Evolutionary conservation across 1,140 invertebrate species (phyloP).

Genomic region (Danaus melanippus): DNA sequence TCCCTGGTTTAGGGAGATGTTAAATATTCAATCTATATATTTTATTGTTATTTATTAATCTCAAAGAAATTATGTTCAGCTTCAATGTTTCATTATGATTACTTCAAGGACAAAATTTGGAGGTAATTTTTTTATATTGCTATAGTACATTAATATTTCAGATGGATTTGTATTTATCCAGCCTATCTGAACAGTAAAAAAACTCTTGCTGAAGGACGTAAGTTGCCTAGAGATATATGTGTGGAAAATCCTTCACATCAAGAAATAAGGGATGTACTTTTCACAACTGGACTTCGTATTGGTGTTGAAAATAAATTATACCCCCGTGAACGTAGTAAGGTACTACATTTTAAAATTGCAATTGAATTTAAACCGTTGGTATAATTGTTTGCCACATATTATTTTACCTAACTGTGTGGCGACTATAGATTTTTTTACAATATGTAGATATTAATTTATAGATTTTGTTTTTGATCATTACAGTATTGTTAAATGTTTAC

Average conservation of each 20-base stretch:
- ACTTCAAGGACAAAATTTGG: too few species aligned
- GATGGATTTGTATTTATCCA: constrained; percentile 98
- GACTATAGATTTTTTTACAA: too few species aligned
- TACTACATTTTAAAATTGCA: constrained; percentile 21
- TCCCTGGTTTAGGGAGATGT: too few species aligned
- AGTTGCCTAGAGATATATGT: constrained; percentile 86
- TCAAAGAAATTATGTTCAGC: too few species aligned
- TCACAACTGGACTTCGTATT: constrained; percentile 85
- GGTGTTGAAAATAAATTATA: constrained; percentile 97
- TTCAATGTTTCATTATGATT: too few species aligned
- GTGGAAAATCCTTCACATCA: constrained; percentile 95
- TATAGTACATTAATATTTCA: constrained; percentile 49
- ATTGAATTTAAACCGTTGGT: background rate
- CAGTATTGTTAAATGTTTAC: constrained; percentile 9
- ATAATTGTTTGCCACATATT: too few species aligned
- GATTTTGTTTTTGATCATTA: too few species aligned
- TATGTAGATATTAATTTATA: too few species aligned
- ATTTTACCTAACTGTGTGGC: too few species aligned
- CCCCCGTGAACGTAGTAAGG: constrained; percentile 90
- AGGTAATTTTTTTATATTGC: too few species aligned
- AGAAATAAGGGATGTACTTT: constrained; percentile 94
- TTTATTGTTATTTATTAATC: too few species aligned
- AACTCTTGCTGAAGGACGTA: constrained; percentile 88
- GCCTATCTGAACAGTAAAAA: constrained; percentile 96
- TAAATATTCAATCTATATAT: too few species aligned